A percentile compares a stretch with the other conserved stretches of the same genome.
These are phyloP conservation scores for Selene dorsalis DNA, from an alignment of 2,797 vertebrate genomes.

Conservation along the genomic window DNA sequence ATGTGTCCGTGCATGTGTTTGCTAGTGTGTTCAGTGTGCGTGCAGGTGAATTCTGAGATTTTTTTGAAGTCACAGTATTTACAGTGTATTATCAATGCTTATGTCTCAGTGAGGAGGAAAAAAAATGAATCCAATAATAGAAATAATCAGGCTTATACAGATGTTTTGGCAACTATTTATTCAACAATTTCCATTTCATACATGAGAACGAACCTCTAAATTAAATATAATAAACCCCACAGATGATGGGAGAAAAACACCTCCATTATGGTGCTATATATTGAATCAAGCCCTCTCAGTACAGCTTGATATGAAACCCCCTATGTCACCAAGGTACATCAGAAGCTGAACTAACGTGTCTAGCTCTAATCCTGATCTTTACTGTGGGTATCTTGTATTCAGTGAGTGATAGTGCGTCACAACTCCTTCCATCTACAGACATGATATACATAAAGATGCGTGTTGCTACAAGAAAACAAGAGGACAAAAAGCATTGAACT, in stretches of 20 bases:
- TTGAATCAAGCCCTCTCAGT: slow-evolving; percentile 66
- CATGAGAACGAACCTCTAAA: slow-evolving; percentile 81
- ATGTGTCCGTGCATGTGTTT: slow-evolving; percentile 29
- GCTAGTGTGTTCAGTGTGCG: slow-evolving; percentile 24
- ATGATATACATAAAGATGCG: slow-evolving; percentile 51
- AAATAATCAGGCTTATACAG: slow-evolving; percentile 58
- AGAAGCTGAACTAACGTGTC: slow-evolving; percentile 66
- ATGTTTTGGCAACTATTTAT: slow-evolving; percentile 83
- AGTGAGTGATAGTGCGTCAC: slow-evolving; percentile 45
- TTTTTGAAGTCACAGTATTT: slow-evolving; percentile 24
- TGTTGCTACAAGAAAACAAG: slow-evolving; percentile 57
- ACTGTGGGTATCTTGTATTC: slow-evolving; percentile 53
- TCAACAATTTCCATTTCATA: slow-evolving; percentile 82
- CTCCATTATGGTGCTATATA: slow-evolving; percentile 63
- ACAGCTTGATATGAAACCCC: slow-evolving; percentile 69
- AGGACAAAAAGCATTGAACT: slow-evolving; percentile 55
- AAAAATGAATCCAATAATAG: not conserved
- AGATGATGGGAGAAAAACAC: slow-evolving; percentile 69
- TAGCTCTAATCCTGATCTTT: slow-evolving; percentile 62
- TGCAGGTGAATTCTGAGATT: slow-evolving; percentile 33
- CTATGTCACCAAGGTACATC: slow-evolving; percentile 66
- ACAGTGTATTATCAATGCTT: slow-evolving; percentile 34
- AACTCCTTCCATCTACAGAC: slow-evolving; percentile 50
- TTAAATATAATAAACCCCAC: slow-evolving; percentile 76
- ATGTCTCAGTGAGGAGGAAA: slow-evolving; percentile 36